phyloP scores from a whole-genome alignment of 2,113 vertebrate genomes.

The Cynocephalus volans region DNA sequence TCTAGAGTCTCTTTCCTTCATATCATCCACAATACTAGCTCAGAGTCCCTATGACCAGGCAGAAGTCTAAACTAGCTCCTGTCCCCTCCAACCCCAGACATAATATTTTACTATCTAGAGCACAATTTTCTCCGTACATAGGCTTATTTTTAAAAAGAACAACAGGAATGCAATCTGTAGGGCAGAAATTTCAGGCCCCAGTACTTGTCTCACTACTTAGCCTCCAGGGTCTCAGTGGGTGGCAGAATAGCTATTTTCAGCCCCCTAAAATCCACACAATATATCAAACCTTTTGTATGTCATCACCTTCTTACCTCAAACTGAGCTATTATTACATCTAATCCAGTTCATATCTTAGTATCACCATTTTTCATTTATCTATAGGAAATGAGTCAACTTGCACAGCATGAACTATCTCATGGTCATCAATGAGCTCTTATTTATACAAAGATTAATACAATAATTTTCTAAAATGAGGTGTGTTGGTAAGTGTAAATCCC shows the following conservation, averaged over 20 bases:
- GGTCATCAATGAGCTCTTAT: background rate
- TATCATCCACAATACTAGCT: background rate
- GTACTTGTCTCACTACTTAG: background rate
- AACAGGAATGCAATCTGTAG: background rate
- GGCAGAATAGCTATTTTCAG: background rate
- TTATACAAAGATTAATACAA: background rate
- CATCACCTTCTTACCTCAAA: background rate
- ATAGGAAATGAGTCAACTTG: background rate
- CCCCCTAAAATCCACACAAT: background rate
- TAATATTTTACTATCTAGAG: background rate
- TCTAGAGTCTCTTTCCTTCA: background rate
- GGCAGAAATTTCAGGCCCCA: background rate
- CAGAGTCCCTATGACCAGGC: background rate
- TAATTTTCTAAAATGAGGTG: constrained; percentile 4
- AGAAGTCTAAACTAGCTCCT: background rate
- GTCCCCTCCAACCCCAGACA: background rate
- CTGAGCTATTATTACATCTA: background rate
- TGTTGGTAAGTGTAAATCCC: background rate
- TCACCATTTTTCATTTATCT: background rate
- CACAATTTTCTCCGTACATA: background rate
- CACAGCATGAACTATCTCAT: background rate
- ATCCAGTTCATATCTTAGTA: background rate
- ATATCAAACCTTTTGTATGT: background rate
- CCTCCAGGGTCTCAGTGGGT: background rate
- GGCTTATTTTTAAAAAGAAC: background rate